A percentile compares a stretch with the other conserved stretches of the same genome.
These are phyloP conservation scores for Neotoma lepida DNA, from an alignment of 2,113 vertebrate species.

Conservation along the genomic window DNA sequence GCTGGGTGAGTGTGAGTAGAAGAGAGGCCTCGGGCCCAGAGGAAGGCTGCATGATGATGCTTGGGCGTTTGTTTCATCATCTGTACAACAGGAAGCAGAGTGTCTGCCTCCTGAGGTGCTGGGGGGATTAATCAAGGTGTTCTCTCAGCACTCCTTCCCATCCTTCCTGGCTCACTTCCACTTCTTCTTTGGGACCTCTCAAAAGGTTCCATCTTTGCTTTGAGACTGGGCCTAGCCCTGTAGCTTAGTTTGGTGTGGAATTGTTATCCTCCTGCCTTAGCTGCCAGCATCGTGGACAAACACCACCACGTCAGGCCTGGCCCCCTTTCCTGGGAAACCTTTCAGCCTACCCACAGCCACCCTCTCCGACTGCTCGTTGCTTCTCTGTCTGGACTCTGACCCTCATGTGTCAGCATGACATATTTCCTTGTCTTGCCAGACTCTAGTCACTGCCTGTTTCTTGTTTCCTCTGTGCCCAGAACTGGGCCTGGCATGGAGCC, in stretches of 20 bases:
- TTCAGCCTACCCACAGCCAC: background rate
- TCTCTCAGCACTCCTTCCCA: background rate
- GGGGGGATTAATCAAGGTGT: conserved; percentile 6
- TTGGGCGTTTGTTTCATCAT: conserved; percentile 2
- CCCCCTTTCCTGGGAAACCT: background rate
- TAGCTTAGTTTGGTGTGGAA: background rate
- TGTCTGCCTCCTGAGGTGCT: background rate
- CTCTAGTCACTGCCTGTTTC: background rate
- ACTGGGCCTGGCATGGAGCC: background rate
- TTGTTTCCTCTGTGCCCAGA: background rate
- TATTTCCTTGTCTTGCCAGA: background rate
- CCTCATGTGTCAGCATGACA: background rate
- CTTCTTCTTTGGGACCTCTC: background rate
- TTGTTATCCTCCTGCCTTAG: no score
- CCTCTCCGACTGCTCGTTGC: background rate
- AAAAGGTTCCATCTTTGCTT: background rate
- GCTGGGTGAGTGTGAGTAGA: background rate
- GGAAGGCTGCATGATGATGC: background rate
- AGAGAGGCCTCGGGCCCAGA: background rate
- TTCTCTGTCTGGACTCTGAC: background rate
- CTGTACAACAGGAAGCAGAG: conserved; percentile 2
- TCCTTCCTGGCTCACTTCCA: background rate
- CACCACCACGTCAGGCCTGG: background rate
- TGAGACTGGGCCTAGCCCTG: background rate
- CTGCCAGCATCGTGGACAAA: background rate